Percentiles rank a stretch among this genome's conserved stretches.
Evolutionary conservation across 1,140 invertebrate species (phyloP).

Genomic region (Brachionus rotundiformis): DNA sequence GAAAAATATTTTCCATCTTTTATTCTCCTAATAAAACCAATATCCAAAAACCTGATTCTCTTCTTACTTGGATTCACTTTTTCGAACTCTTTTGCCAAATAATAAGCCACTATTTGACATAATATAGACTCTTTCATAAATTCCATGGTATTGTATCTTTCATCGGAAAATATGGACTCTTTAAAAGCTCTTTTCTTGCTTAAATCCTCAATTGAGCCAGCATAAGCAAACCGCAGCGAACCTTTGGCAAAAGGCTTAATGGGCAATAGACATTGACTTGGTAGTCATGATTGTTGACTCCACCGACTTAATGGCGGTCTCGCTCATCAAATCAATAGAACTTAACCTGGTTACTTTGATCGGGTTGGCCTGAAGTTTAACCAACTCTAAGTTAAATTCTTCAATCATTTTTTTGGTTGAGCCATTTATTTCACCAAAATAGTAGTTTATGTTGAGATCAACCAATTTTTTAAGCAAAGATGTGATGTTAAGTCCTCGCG

Average conservation of each 20-base stretch:
- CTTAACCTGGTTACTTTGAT: slow-evolving; percentile 10
- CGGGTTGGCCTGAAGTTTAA: neutral
- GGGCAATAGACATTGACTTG: neutral
- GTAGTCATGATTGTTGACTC: neutral
- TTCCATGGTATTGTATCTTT: neutral
- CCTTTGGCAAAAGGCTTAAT: slow-evolving; percentile 25
- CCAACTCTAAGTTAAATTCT: neutral
- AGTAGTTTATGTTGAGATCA: neutral
- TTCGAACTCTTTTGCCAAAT: slow-evolving; percentile 31
- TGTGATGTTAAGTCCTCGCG: neutral
- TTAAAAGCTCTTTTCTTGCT: neutral
- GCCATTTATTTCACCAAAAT: neutral
- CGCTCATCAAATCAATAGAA: neutral
- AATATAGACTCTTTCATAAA: neutral
- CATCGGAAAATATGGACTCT: neutral
- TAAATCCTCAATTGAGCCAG: neutral
- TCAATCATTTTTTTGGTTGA: slow-evolving; percentile 30
- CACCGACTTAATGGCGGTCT: neutral
- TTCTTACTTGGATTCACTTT: neutral
- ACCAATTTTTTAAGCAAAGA: neutral
- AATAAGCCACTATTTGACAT: slow-evolving; percentile 2
- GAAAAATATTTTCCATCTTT: neutral
- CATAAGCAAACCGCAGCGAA: slow-evolving; percentile 3
- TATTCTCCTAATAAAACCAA: neutral
- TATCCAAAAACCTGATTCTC: neutral